Evolutionary conservation across 2,797 vertebrate species (phyloP), one percentile per base, ranked within the genome.

Genomic region (Sphenopsis melanotis): DNA sequence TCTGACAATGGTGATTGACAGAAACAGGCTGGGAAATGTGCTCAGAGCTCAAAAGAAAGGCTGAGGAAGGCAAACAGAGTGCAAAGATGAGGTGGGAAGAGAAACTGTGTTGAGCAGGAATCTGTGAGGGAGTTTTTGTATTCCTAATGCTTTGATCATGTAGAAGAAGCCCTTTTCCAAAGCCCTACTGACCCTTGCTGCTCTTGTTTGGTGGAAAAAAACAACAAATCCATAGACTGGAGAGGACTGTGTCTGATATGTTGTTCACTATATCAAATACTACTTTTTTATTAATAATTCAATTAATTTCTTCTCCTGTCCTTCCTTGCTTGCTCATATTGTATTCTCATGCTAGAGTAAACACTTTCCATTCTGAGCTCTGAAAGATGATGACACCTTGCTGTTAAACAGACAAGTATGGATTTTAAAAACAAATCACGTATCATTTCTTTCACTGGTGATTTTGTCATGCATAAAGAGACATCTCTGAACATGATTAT

Each of bases 11-110:
- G 24, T 88, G 90, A 82, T 46, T 89, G 90, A 90, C 66, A 85
- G 75, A 87, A 83, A 34, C 46, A 81, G 56, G 9, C 70, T 56
- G 42, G 49, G 49, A 85, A 89, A 89, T 2, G 2, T 82, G 66
- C 26, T 94, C 70, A 83, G 53, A 88, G 32, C 66, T 90, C 70
- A 82, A 80, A 92, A 90, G 74, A 89, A 92, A 83, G 82, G 57
- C 76, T 88, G 89, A 93, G 72, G 53, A 89, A 87, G 47, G 74
- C 74, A 93, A 81, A 90, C 34, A 64, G 55, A 83, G 71, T 52
- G 19, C 26, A 30, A 55, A 83, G 56, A 91, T 72, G 63, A 52
- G 17, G 7, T 77, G 34, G 7, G 27, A 71, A 59, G 24, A 87
- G 47, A 50, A 83, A 22, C 22, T 49, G n/a, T 2, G 0, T 32